Evolutionary conservation across 2,797 vertebrate genomes (phyloP), one percentile per base, ranked within the genome.

Genomic region (Rhinella marina): DNA sequence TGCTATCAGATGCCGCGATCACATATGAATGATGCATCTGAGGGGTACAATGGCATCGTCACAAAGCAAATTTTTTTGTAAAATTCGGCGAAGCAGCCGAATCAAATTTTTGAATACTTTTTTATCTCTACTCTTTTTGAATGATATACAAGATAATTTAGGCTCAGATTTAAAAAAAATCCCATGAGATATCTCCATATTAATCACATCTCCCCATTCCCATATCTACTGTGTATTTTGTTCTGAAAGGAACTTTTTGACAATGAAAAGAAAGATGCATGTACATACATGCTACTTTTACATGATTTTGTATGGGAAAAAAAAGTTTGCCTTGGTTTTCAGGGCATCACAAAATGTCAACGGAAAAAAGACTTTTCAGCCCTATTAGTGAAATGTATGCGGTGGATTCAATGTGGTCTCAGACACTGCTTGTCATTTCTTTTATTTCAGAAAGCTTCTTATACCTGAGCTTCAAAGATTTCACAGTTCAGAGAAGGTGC

Each of bases 401-500:
- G 23, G 56, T 25, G 41, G 13, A 66, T 50, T 82, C 61, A 6
- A 7, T 82, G 41, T 29, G 70, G 75, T 76, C 56, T 25, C 10
- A 66, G 72, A 41, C 25, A 25, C 54, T 16, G 21, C 32, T 84
- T 70, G 76, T 19, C 76, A 56, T 27, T 64, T 61, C 32, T 81
- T 75, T 85, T 57, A 75, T 48, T 85, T 50, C 73, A 8, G 56
- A 61, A 85, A 50, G 7, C 57, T 75, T 73, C 59, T 41, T 81
- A 70, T 59, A 12, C 12, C 2, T n/a, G 62, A 82, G 56, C 83
- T 76, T 85, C 70, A 85, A 85, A 85, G 62, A 85, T 12, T n/a
- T 5, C 56, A 6, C 4, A 52, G 83, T 61, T 85, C 70, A 85
- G 83, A 48, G 66, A 61, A 61, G 83, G 70, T 62, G 83, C 23